Evolutionary conservation across 2,888 invertebrate genomes (phyloP).

Genomic region (Cephus sareptanus): DNA sequence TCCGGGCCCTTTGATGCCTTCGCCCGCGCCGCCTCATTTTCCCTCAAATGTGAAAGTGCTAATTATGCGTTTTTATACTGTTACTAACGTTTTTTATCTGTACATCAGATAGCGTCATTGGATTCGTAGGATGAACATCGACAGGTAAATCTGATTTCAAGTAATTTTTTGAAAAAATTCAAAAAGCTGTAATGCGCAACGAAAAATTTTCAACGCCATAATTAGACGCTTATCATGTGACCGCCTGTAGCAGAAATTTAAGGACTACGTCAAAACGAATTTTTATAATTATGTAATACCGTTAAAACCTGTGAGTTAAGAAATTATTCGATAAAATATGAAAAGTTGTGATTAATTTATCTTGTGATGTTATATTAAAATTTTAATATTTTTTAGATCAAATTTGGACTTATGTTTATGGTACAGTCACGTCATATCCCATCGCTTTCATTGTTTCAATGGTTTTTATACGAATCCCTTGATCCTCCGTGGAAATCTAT

Average conservation of each 20-base stretch:
- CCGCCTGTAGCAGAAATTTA: not conserved
- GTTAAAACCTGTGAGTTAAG: not conserved
- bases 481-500: not conserved
- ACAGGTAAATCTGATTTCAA: not conserved
- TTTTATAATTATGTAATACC: not conserved
- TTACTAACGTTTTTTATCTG: conserved; percentile 25
- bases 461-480: not conserved
- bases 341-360: not conserved
- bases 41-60: conserved; percentile 50
- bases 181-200: not conserved
- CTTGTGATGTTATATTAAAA: not conserved
- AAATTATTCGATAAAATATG: not conserved
- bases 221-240: not conserved
- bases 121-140: not conserved
- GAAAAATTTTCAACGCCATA: not conserved
- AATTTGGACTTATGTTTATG: not conserved
- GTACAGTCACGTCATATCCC: not conserved
- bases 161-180: not conserved
- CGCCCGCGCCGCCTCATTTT: conserved; percentile 39
- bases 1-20: conserved; percentile 44
- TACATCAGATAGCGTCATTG: conserved; percentile 7
- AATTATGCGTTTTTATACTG: conserved; percentile 42
- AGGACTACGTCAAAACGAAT: not conserved
- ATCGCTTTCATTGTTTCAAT: not conserved
- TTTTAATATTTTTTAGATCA: not conserved